Evolutionary conservation across 1,140 invertebrate species (phyloP).

Genomic region (Aleiodes sp.): DNA sequence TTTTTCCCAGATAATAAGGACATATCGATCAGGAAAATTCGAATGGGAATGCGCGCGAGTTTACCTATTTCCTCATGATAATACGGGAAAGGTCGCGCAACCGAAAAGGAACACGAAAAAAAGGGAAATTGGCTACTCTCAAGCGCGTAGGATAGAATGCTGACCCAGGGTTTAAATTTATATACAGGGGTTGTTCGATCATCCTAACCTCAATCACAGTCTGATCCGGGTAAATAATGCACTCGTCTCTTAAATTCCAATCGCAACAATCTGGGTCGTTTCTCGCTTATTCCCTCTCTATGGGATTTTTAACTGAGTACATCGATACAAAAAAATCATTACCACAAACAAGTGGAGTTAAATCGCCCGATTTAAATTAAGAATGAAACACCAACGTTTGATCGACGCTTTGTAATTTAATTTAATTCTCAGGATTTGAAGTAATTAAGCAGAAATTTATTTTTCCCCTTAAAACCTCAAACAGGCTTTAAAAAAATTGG

Average conservation of each 20-base stretch:
- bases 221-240: background rate
- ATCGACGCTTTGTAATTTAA: too few relatives aligned
- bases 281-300: background rate
- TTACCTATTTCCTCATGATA: background rate
- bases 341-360: constrained; percentile 33
- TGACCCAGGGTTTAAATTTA: background rate
- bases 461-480: background rate
- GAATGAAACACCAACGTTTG: too few relatives aligned
- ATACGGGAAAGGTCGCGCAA: background rate
- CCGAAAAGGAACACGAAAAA: background rate
- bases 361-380: background rate
- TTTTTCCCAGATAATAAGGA: too few relatives aligned
- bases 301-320: background rate
- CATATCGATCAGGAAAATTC: too few relatives aligned
- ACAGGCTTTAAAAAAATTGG: too few relatives aligned
- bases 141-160: background rate
- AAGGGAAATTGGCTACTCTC: too few relatives aligned
- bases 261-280: background rate
- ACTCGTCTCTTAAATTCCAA: background rate
- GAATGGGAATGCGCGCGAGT: background rate
- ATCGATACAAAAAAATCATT: constrained; percentile 30
- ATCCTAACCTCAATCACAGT: constrained; percentile 17
- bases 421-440: background rate
- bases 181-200: background rate
- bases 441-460: background rate